Evolutionary conservation across 2,888 invertebrate genomes (phyloP), one percentile per base, ranked within the genome.

Genomic region (Volucella inanis): DNA sequence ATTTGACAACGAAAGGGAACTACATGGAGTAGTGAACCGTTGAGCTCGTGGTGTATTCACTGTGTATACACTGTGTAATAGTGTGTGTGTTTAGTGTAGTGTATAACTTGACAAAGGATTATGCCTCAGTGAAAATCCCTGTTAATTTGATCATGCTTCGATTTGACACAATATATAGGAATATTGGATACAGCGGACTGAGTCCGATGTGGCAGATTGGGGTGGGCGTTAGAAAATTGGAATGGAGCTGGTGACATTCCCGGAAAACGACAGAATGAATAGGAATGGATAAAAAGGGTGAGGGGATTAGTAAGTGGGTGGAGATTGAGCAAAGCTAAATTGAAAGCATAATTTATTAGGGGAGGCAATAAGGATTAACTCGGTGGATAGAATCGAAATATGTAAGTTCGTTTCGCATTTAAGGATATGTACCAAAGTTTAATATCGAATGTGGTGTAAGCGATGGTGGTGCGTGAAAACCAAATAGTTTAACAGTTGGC

Each of bases 141-240:
- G 81, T 81, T 81, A 85, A 85, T 85, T 81, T 85, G 81, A 81
- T 85, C 72, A 81, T 72, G 71, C 77, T 81, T 81, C 85, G 85
- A 85, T 85, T 81, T 85, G 85, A 77, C 81, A 85, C 81, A 80
- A 31, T 72, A 68, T 72, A 68, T 72, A 81, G 76, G 67, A 67
- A 31, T 45, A 67, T 10, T 39, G 45, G 50, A 47, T 43, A 45
- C 47, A 43, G 41, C 52, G 68, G 59, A 15, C 43, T 41, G 55
- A 45, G 55, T 12, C 31, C 49, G 14, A 31, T 38, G 38, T 38
- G 55, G 18, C 31, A 38, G 31, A 6, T 6, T 31, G 31, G 31
- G 4, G 31, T 3, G 31, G 31, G 31, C 31, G 31, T 55, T 55
- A n/a, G 31, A n/a, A 38, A 14, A 9, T 12, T 22, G 18, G 52